Conservation (phyloP, 64 coral and sea anemone genomes). For the Stichodactyla mertensii region DNA sequence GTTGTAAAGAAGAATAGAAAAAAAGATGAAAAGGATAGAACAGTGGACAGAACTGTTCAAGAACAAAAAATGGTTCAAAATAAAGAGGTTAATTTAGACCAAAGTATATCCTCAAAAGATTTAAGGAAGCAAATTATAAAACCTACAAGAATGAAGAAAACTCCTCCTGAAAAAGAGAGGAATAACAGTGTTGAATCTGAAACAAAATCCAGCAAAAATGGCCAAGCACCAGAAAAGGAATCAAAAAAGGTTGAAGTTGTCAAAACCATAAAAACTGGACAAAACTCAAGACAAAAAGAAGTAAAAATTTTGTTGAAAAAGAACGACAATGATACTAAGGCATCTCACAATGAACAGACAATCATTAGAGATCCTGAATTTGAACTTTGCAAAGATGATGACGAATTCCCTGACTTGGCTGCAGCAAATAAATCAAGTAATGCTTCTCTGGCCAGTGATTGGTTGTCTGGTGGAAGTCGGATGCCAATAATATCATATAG, state of each 20-base stretch:
- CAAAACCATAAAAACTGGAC: not conserved
- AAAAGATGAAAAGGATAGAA: not conserved
- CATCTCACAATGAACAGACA: not conserved
- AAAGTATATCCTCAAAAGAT: not conserved
- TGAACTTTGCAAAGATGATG: not conserved
- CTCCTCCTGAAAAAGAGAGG: not conserved
- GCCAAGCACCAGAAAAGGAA: not conserved
- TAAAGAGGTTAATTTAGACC: not conserved
- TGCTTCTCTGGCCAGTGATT: not conserved
- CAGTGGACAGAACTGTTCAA: not conserved
- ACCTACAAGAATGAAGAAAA: not conserved
- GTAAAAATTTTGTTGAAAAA: not conserved
- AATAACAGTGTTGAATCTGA: not conserved
- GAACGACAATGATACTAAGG: not conserved
- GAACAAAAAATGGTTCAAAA: not conserved
- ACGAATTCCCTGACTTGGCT: slow-evolving; percentile 45
- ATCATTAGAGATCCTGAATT: no score
- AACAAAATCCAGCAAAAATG: not conserved
- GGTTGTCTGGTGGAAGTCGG: slow-evolving; percentile 12
- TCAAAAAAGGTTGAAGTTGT: not conserved
- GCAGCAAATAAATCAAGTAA: not conserved
- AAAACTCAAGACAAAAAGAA: not conserved
- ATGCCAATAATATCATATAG: slow-evolving; percentile 49
- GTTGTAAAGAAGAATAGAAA: not conserved
- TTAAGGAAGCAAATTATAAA: not conserved